phyloP scores from a whole-genome alignment of 2,797 vertebrate genomes.

The Morus bassanus region DNA sequence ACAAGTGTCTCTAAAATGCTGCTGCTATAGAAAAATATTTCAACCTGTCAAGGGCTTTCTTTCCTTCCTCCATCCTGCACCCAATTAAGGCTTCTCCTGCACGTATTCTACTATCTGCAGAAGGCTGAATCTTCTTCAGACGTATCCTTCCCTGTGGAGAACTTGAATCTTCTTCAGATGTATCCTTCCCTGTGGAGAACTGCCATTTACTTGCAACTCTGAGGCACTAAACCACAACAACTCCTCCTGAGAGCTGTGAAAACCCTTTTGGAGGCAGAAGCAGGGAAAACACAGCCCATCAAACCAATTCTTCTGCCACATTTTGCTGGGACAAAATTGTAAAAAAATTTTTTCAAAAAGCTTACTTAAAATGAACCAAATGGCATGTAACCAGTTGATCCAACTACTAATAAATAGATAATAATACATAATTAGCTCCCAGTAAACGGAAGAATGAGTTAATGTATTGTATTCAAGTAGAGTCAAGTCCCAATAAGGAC shows the following conservation, averaged over 20 bases:
- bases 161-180: neutral
- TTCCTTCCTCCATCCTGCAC: conserved; percentile 5
- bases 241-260: neutral
- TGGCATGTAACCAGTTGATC: neutral
- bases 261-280: neutral
- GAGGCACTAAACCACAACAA: conserved; percentile 13
- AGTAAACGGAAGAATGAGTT: neutral
- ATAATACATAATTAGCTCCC: neutral
- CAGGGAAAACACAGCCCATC: neutral
- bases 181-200: conserved; percentile 15
- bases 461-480: neutral
- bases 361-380: neutral
- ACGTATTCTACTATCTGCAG: conserved; percentile 19
- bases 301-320: neutral
- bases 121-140: conserved; percentile 8
- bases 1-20: conserved; percentile 52
- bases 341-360: neutral
- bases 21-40: conserved; percentile 52
- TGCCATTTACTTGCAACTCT: conserved; percentile 7
- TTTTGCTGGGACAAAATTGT: neutral
- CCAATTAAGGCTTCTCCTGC: conserved; percentile 45
- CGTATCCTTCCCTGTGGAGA: conserved; percentile 18
- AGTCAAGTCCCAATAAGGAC: neutral
- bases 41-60: conserved; percentile 53
- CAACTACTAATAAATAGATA: neutral